Base-by-base conservation (phyloP, 2,888 invertebrate genomes). In the Scaptomyza reducta region DNA sequence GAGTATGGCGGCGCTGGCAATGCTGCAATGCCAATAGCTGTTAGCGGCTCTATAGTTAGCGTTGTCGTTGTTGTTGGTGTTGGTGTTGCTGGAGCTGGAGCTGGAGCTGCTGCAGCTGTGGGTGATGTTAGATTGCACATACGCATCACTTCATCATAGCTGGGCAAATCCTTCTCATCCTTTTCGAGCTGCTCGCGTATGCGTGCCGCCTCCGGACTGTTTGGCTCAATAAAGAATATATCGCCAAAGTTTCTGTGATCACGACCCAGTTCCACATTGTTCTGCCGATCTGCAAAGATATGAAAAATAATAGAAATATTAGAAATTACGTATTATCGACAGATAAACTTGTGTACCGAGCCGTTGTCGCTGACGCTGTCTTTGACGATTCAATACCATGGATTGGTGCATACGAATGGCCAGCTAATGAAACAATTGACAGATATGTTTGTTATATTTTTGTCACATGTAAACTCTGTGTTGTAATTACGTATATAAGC, bases 101-200 rank as follows among this genome's bases (percentile, higher is more conserved):
- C 41, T 6, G 63, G 60, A 10, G 73, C 74, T 9, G 77, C 62
- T 3, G 70, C 74, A 10, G 87, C 68, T 3, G 79, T 76, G 5
- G 76, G 68, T 10, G 71, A 44, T 33, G 79, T 72, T 3, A 87
- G 54, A 46, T 78, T 74, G 33, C 89, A 88, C 84, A 91, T 88
- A 18, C 87, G 89, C 76, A 91, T 90, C n/a, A 90, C 91, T 46
- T 91, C 91, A 31, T 91, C 91, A 47, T 91, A 91, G 59, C 85
- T 85, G 38, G 91, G 91, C 67, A 91, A 74, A 14, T 91, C 91
- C 56, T 89, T 90, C 16, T 91, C 91, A 61, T 90, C 89, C 60
- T 91, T 91, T 14, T 87, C 87, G 31, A 88, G 69, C 61, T 89
- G 90, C 13, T 87, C 84, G 13, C 88, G 84, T 40, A 89, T 85